These are phyloP conservation scores for Gymnocephalus cernua DNA, from an alignment of 2,113 vertebrate species.

Conservation along the genomic window DNA sequence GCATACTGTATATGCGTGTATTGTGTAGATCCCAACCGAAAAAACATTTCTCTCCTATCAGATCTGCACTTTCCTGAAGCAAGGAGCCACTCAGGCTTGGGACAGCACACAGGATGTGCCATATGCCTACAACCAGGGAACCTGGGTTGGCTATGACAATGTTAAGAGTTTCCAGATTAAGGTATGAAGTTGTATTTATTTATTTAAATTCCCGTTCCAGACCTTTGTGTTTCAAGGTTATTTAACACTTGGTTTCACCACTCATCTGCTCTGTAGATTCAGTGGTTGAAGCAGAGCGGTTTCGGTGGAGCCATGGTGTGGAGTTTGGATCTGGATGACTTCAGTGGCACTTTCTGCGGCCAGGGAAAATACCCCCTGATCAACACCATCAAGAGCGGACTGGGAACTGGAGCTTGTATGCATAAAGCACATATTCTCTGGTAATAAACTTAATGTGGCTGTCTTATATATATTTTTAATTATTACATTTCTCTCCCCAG, in stretches of 20 bases:
- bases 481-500: slow-evolving; percentile 60
- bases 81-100: slow-evolving; percentile 79
- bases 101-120: slow-evolving; percentile 75
- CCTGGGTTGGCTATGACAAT: slow-evolving; percentile 85
- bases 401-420: slow-evolving; percentile 66
- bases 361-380: slow-evolving; percentile 81
- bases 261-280: slow-evolving; percentile 32
- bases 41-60: slow-evolving; percentile 32
- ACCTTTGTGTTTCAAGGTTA: background rate
- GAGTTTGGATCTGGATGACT: slow-evolving; percentile 81
- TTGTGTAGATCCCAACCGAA: background rate
- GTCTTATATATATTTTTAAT: background rate
- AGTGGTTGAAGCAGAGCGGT: slow-evolving; percentile 79
- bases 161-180: slow-evolving; percentile 82
- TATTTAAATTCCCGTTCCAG: background rate
- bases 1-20: background rate
- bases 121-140: slow-evolving; percentile 80
- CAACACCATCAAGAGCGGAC: slow-evolving; percentile 76
- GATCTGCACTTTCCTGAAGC: slow-evolving; percentile 83
- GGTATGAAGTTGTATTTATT: slow-evolving; percentile 56
- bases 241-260: slow-evolving; percentile 1
- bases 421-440: background rate
- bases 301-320: slow-evolving; percentile 83
- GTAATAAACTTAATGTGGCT: background rate
- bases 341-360: slow-evolving; percentile 82